These are phyloP conservation scores for Nerophis lumbriciformis DNA, from an alignment of 2,113 vertebrate genomes.

Conservation along the genomic window DNA sequence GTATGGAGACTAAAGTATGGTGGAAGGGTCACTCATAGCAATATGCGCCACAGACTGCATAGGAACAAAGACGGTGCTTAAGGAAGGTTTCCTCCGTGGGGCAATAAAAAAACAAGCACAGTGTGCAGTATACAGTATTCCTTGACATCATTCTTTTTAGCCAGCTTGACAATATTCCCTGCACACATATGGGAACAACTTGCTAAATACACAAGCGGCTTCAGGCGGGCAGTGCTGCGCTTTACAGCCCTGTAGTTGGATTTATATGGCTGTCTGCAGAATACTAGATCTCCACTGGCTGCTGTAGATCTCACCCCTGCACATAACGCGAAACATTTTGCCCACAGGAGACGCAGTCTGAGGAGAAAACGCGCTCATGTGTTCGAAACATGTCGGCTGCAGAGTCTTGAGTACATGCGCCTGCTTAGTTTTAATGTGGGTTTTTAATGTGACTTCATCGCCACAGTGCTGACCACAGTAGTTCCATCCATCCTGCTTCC, in stretches of 20 bases:
- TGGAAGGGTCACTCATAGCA: conserved; percentile 21
- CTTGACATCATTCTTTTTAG: conserved; percentile 50
- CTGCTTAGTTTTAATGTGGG: conserved; percentile 40
- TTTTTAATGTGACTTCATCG: conserved; percentile 69
- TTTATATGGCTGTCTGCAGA: conserved; percentile 35
- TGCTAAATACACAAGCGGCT: conserved; percentile 53
- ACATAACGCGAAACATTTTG: conserved; percentile 11
- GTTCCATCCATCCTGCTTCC: conserved; percentile 59
- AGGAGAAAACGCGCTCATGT: conserved; percentile 16
- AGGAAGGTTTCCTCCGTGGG: conserved; percentile 21
- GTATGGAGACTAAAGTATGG: conserved; percentile 1
- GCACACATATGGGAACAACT: conserved; percentile 35
- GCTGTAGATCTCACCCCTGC: conserved; percentile 5
- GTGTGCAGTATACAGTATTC: conserved; percentile 35
- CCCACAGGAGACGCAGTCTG: conserved; percentile 20
- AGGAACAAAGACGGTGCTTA: conserved; percentile 14
- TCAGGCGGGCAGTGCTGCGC: conserved; percentile 37
- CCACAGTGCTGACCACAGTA: conserved; percentile 53
- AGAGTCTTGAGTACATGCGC: conserved; percentile 32
- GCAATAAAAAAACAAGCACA: conserved; percentile 32
- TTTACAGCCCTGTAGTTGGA: conserved; percentile 29
- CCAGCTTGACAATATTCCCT: conserved; percentile 43
- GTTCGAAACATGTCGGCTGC: conserved; percentile 47
- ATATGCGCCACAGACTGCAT: conserved; percentile 13
- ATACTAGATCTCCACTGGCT: conserved; percentile 37